Percentiles rank a stretch among this genome's conserved stretches.
phyloP scores from a whole-genome alignment of 2,113 vertebrate species.

The Bubo blakistoni region DNA sequence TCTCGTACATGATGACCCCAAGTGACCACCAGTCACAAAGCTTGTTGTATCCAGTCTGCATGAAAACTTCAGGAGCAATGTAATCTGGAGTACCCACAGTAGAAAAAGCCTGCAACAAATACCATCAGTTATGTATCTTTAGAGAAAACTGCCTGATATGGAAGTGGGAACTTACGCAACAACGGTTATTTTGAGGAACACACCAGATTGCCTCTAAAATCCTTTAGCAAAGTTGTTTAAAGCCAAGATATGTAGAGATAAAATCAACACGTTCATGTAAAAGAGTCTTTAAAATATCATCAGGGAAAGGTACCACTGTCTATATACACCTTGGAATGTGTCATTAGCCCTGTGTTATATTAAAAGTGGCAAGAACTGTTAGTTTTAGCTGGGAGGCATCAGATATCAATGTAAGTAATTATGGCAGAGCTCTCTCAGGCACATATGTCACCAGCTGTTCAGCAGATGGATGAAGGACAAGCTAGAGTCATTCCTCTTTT shows the following conservation, averaged over 20 bases:
- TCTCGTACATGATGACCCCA: conserved; percentile 98
- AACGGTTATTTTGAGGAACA: neutral
- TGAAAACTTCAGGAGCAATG: conserved; percentile 96
- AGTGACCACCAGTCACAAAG: conserved; percentile 98
- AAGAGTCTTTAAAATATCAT: neutral
- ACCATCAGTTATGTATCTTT: neutral
- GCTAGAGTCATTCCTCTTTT: neutral
- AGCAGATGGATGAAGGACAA: neutral
- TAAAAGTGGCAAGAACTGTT: neutral
- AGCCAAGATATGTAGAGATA: neutral
- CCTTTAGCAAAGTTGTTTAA: neutral
- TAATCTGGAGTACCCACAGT: conserved; percentile 97
- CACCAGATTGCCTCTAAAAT: neutral
- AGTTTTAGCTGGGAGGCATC: neutral
- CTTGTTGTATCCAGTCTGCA: conserved; percentile 98
- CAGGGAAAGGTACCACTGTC: neutral
- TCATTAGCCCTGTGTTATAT: neutral
- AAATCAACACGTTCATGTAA: neutral
- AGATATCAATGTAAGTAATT: neutral
- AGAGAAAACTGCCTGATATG: neutral
- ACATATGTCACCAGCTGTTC: neutral
- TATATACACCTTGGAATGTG: neutral
- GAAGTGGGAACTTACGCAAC: neutral
- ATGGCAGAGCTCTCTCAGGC: neutral
- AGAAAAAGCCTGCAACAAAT: conserved; percentile 87